Conservation (phyloP, 1,140 invertebrate genomes). For the Lordiphosa collinella region DNA sequence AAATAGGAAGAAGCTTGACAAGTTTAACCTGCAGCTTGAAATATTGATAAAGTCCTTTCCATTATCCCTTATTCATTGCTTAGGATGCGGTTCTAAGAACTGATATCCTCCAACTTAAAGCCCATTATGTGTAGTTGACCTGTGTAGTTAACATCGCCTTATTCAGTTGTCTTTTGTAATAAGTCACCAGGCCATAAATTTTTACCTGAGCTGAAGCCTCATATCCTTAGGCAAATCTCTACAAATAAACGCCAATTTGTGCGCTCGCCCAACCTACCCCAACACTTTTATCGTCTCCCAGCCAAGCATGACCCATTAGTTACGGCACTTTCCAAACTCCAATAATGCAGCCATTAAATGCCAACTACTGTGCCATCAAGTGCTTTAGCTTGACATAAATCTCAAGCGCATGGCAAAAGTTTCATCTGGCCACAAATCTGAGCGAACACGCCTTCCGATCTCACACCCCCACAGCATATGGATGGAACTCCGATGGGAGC, state of each 20-base stretch:
- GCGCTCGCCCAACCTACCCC: conserved; percentile 10
- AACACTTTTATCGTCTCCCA: conserved; percentile 2
- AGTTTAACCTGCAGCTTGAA: too few species aligned
- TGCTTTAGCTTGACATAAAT: conserved; percentile 76
- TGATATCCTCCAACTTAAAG: too few species aligned
- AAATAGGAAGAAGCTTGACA: too few species aligned
- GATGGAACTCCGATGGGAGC: conserved; percentile 29
- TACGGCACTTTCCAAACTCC: conserved; percentile 60
- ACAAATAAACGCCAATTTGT: conserved; percentile 47
- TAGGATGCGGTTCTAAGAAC: too few species aligned
- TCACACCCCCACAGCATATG: not conserved
- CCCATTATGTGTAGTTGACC: too few species aligned
- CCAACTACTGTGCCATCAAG: conserved; percentile 73
- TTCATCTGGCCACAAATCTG: conserved; percentile 52
- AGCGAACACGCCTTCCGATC: not conserved
- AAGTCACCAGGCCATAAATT: too few species aligned
- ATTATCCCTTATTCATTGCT: too few species aligned
- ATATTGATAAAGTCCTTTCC: too few species aligned
- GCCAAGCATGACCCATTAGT: conserved; percentile 58
- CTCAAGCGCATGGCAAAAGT: conserved; percentile 52
- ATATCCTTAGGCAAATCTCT: conserved; percentile 15
- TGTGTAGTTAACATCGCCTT: too few species aligned
- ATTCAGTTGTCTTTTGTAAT: too few species aligned
- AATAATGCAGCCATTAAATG: conserved; percentile 75
- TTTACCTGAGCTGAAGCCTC: too few species aligned